Percentiles rank a stretch among this genome's conserved stretches.
These are phyloP conservation scores for Spatulosminthurus flaviceps DNA, from an alignment of 2,888 invertebrate genomes.

Conservation along the genomic window DNA sequence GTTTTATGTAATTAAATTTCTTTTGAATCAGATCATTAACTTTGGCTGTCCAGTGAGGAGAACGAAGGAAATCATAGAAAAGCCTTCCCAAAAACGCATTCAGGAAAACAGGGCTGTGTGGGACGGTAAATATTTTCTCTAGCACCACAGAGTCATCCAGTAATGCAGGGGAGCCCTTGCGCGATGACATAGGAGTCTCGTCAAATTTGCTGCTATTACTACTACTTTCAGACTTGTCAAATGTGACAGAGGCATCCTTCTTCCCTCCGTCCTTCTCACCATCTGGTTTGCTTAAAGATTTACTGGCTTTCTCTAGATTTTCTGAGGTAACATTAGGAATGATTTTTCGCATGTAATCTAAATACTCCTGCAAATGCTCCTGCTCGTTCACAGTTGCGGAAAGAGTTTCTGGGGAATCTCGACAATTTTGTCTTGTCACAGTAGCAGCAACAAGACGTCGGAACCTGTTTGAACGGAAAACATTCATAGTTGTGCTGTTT, in stretches of 20 bases:
- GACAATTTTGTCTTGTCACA: constrained; percentile 25
- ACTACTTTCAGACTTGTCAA: constrained; percentile 12
- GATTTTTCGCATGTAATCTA: constrained; percentile 44
- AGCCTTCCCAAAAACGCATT: constrained; percentile 82
- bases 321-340: constrained; percentile 26
- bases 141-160: constrained; percentile 37
- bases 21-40: constrained; percentile 83
- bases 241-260: constrained; percentile 1
- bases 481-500: too few species aligned
- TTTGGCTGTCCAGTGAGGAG: constrained; percentile 75
- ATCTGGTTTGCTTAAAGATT: constrained; percentile 1
- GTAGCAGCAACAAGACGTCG: constrained; percentile 58
- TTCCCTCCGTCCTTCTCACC: background rate
- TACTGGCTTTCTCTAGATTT: constrained; percentile 6
- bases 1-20: constrained; percentile 85
- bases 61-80: constrained; percentile 83
- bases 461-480: too few species aligned
- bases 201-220: constrained; percentile 33
- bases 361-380: constrained; percentile 33
- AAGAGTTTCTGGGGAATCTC: background rate
- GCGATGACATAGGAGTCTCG: constrained; percentile 17
- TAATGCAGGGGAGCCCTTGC: constrained; percentile 38
- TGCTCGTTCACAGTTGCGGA: background rate
- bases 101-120: constrained; percentile 74
- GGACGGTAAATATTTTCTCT: constrained; percentile 54